Evolutionary conservation across 1,140 invertebrate species (phyloP).

Genomic region (Meloidogyne floridensis): DNA sequence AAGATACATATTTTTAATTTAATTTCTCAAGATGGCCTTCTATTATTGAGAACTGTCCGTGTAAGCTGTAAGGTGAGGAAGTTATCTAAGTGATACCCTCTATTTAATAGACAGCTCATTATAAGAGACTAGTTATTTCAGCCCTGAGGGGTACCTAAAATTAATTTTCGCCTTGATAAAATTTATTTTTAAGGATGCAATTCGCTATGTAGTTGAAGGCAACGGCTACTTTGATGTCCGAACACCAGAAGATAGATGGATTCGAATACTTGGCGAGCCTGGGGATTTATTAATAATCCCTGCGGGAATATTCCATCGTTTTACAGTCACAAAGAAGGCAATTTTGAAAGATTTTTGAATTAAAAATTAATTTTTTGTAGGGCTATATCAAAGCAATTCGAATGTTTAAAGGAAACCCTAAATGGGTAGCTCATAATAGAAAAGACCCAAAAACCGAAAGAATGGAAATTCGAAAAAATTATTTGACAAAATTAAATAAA

Average conservation of each 20-base stretch:
- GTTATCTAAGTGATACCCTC: too few relatives aligned
- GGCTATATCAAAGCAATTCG: constrained; percentile 83
- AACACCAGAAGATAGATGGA: constrained; percentile 81
- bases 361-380: constrained; percentile 67
- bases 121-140: too few relatives aligned
- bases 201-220: constrained; percentile 81
- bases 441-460: constrained; percentile 75
- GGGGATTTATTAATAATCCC: constrained; percentile 91
- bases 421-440: constrained; percentile 86
- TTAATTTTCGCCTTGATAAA: too few relatives aligned
- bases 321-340: constrained; percentile 79
- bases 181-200: constrained; percentile 65
- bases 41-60: too few relatives aligned
- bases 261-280: constrained; percentile 80
- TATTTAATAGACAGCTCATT: too few relatives aligned
- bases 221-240: constrained; percentile 95
- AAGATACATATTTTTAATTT: too few relatives aligned
- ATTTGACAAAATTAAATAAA: constrained; percentile 25
- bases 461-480: constrained; percentile 44
- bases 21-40: too few relatives aligned
- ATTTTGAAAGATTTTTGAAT: not conserved
- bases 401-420: constrained; percentile 86
- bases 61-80: too few relatives aligned
- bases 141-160: too few relatives aligned
- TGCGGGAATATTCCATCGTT: constrained; percentile 94